Evolutionary conservation across 64 coral and sea anemone species (phyloP).

Genomic region (Pachyseris speciosa): DNA sequence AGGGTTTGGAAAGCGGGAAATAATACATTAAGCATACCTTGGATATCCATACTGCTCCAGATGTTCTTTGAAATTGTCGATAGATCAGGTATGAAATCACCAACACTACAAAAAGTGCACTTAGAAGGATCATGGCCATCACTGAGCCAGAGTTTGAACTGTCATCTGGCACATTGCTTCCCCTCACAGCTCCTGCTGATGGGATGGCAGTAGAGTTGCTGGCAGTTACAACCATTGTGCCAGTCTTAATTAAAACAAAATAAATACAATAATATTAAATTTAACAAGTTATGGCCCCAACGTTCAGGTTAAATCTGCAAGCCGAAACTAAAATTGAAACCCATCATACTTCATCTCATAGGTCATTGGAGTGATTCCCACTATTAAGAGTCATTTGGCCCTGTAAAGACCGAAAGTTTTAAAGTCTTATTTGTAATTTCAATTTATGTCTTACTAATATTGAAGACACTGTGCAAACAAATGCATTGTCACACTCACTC

Average conservation of each 20-base stretch:
- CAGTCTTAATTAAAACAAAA: background rate
- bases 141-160: constrained; percentile 28
- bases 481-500: too few species aligned
- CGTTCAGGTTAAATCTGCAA: too few species aligned
- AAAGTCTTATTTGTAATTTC: too few species aligned
- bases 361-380: too few species aligned
- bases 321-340: too few species aligned
- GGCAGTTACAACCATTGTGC: background rate
- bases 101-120: constrained; percentile 18
- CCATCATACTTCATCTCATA: too few species aligned
- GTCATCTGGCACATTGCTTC: background rate
- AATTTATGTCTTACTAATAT: too few species aligned
- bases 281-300: too few species aligned
- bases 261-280: too few species aligned
- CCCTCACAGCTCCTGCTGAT: background rate
- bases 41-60: constrained; percentile 78
- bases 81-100: constrained; percentile 28
- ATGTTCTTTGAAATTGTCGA: constrained; percentile 50
- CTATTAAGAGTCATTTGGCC: too few species aligned
- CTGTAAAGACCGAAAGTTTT: too few species aligned
- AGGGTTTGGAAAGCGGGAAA: background rate
- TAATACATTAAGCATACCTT: constrained; percentile 46
- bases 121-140: constrained; percentile 37
- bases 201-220: background rate
- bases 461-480: too few species aligned